A percentile compares a stretch with the other conserved stretches of the same genome.
These are phyloP conservation scores for Elegia similella DNA, from an alignment of 2,888 invertebrate genomes.

Conservation along the genomic window DNA sequence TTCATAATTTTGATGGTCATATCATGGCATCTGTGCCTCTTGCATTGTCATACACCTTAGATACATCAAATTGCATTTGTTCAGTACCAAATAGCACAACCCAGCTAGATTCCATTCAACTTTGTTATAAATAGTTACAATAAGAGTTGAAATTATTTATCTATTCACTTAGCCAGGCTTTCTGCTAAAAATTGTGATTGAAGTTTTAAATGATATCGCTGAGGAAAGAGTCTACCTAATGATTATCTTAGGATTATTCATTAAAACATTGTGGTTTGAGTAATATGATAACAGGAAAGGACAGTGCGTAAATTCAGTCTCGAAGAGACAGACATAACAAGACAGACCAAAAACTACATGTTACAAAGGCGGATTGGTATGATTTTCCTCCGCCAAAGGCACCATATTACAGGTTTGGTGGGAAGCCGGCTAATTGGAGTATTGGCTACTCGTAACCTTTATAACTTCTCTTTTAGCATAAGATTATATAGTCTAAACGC, in stretches of 20 bases:
- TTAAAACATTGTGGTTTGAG: too few relatives aligned
- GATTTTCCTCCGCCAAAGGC: neutral
- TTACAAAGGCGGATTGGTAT: neutral
- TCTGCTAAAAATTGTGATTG: neutral
- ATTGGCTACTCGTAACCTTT: conserved; percentile 45
- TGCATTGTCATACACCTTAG: conserved; percentile 55
- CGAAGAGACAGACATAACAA: neutral
- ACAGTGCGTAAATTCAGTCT: too few relatives aligned
- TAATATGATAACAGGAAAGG: too few relatives aligned
- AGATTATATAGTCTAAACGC: conserved; percentile 67
- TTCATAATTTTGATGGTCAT: conserved; percentile 26
- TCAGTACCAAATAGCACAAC: conserved; percentile 74
- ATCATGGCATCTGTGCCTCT: conserved; percentile 35
- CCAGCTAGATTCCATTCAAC: conserved; percentile 64
- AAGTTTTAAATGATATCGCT: too few relatives aligned
- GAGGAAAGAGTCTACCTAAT: too few relatives aligned
- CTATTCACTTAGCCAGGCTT: conserved; percentile 22
- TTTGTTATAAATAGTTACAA: conserved; percentile 52
- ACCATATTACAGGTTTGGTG: conserved; percentile 11
- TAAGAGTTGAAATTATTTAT: conserved; percentile 43
- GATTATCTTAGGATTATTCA: too few relatives aligned
- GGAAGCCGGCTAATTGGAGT: neutral
- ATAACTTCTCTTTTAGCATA: conserved; percentile 71
- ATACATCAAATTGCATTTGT: conserved; percentile 76
- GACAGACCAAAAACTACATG: neutral